phyloP scores from a whole-genome alignment of 2,888 invertebrate genomes.

The Polydrusus tereticollis region DNA sequence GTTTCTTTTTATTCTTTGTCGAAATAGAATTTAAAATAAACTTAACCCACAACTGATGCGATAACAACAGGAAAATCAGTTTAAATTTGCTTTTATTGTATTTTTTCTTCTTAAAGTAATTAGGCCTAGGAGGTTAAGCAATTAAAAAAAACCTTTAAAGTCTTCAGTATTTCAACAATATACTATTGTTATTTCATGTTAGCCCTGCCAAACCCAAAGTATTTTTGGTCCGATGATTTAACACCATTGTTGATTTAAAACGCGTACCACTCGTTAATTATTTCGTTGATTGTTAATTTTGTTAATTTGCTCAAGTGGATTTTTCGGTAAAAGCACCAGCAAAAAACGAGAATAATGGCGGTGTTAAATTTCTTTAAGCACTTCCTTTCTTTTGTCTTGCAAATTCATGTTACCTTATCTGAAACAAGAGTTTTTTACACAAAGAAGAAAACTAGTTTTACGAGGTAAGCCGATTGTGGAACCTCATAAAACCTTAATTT shows the following conservation, averaged over 20 bases:
- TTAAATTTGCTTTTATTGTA: too few species aligned
- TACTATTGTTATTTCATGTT: background rate
- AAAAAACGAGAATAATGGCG: background rate
- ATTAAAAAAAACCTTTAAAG: too few species aligned
- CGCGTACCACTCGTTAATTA: background rate
- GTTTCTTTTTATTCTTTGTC: too few species aligned
- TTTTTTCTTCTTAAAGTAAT: too few species aligned
- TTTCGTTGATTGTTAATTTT: background rate
- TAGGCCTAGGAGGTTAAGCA: too few species aligned
- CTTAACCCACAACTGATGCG: too few species aligned
- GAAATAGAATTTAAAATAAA: too few species aligned
- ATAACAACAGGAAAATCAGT: too few species aligned
- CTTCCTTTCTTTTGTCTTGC: constrained; percentile 9
- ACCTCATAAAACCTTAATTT: too few species aligned
- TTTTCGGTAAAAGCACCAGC: background rate
- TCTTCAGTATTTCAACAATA: background rate
- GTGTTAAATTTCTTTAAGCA: constrained; percentile 13
- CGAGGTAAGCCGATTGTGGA: too few species aligned
- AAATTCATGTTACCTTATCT: background rate
- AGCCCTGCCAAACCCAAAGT: background rate
- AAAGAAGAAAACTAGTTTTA: background rate
- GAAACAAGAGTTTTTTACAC: background rate
- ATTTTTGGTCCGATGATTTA: background rate
- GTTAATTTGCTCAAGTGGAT: constrained; percentile 4
- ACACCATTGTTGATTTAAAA: constrained; percentile 9